These are phyloP conservation scores for Trinectes maculatus DNA, from an alignment of 2,113 vertebrate species.

Conservation along the genomic window DNA sequence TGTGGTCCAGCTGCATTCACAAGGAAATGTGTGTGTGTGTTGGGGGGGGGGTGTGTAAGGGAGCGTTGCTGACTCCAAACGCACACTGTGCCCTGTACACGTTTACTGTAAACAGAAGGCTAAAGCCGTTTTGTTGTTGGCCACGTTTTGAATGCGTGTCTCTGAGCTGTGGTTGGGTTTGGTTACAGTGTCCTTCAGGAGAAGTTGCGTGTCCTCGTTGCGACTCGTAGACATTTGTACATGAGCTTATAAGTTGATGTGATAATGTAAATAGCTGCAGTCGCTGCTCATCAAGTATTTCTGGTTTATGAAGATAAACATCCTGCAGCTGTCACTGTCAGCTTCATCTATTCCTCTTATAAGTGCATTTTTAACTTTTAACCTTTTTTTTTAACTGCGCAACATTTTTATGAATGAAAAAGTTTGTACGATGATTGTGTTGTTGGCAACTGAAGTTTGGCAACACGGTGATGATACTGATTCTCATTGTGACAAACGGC, in stretches of 20 bases:
- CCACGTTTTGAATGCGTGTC: neutral
- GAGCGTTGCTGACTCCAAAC: constrained; percentile 30
- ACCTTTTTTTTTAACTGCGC: no score
- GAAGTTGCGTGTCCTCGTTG: neutral
- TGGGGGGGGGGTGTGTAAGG: neutral
- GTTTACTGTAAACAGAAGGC: constrained; percentile 49
- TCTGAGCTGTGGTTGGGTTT: constrained; percentile 7
- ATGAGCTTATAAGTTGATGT: neutral
- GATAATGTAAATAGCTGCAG: neutral
- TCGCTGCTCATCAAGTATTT: neutral
- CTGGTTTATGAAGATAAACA: neutral
- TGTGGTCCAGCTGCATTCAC: neutral
- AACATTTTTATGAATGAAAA: no score
- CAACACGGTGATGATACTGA: no score
- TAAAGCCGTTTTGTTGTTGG: constrained; percentile 6
- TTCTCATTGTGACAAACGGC: no score
- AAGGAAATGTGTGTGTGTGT: no score
- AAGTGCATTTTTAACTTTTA: no score
- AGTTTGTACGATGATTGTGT: no score
- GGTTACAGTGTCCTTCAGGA: neutral
- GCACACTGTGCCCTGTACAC: neutral
- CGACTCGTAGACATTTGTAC: neutral
- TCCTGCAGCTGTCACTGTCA: neutral
- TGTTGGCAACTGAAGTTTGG: no score
- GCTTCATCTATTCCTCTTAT: no score